phyloP scores from a whole-genome alignment of 2,113 vertebrate genomes.

The Sinocyclocheilus grahami region DNA sequence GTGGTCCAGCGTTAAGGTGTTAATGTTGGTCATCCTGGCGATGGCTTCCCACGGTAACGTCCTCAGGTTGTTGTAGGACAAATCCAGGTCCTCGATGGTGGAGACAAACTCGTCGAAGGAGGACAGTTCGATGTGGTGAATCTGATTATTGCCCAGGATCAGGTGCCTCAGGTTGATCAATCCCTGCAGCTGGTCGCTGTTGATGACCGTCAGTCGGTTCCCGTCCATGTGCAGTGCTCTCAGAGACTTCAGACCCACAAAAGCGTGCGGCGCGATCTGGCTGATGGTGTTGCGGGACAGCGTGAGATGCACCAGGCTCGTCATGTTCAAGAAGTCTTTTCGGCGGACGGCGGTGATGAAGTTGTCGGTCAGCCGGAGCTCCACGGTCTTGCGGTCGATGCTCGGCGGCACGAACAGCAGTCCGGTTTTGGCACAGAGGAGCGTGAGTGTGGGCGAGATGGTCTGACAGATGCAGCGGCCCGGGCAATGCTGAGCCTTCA shows the following conservation, averaged over 20 bases:
- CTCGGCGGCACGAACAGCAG: conserved; percentile 88
- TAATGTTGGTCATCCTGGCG: conserved; percentile 88
- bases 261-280: conserved; percentile 86
- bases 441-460: conserved; percentile 89
- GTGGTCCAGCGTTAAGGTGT: conserved; percentile 90
- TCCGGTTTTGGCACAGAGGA: conserved; percentile 92
- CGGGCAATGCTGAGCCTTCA: conserved; percentile 82
- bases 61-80: conserved; percentile 92
- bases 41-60: conserved; percentile 90
- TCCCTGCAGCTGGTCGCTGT: conserved; percentile 85
- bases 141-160: conserved; percentile 93
- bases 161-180: conserved; percentile 88
- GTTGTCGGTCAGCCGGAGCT: conserved; percentile 92
- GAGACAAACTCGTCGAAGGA: conserved; percentile 88
- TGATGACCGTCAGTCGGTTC: conserved; percentile 84
- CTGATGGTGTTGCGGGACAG: conserved; percentile 93
- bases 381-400: conserved; percentile 91
- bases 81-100: conserved; percentile 92
- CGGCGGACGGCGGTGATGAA: conserved; percentile 90
- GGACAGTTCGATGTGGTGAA: conserved; percentile 80
- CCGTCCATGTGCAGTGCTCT: conserved; percentile 91
- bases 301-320: conserved; percentile 92
- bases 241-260: conserved; percentile 83
- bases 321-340: conserved; percentile 95
- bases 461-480: conserved; percentile 93